phyloP scores from a whole-genome alignment of 2,797 vertebrate species.

The Girardinus metallicus region DNA sequence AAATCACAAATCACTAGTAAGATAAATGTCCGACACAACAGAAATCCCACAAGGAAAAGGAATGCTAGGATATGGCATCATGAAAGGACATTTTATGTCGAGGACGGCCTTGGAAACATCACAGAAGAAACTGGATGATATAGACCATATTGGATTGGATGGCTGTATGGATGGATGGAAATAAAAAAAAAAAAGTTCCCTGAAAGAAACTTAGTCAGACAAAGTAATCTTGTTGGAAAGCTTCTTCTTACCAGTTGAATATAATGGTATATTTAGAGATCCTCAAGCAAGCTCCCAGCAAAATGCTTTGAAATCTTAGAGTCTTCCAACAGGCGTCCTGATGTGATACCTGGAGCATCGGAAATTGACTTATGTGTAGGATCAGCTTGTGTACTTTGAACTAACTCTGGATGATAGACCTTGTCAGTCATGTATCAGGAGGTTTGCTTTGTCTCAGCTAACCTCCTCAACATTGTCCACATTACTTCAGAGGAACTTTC shows the following conservation, averaged over 20 bases:
- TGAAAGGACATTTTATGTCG: too few relatives aligned
- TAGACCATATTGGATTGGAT: too few relatives aligned
- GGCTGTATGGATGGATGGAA: too few relatives aligned
- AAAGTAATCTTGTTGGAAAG: neutral
- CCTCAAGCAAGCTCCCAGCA: neutral
- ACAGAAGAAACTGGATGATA: too few relatives aligned
- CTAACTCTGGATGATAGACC: neutral
- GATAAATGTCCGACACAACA: too few relatives aligned
- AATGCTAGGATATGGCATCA: too few relatives aligned
- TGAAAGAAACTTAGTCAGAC: neutral
- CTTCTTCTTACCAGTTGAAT: neutral
- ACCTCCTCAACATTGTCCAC: neutral
- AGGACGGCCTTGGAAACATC: too few relatives aligned
- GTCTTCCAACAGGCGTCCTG: neutral
- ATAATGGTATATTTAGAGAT: neutral
- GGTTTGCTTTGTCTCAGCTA: neutral
- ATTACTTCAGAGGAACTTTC: neutral
- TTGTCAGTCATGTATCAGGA: neutral
- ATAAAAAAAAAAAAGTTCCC: too few relatives aligned
- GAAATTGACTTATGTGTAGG: neutral
- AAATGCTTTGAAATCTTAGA: neutral
- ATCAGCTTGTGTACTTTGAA: neutral
- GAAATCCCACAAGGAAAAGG: too few relatives aligned
- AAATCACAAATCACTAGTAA: too few relatives aligned
- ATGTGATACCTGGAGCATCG: neutral